Base-by-base conservation (phyloP, 1,140 invertebrate species). In the Onthophagus taurus region DNA sequence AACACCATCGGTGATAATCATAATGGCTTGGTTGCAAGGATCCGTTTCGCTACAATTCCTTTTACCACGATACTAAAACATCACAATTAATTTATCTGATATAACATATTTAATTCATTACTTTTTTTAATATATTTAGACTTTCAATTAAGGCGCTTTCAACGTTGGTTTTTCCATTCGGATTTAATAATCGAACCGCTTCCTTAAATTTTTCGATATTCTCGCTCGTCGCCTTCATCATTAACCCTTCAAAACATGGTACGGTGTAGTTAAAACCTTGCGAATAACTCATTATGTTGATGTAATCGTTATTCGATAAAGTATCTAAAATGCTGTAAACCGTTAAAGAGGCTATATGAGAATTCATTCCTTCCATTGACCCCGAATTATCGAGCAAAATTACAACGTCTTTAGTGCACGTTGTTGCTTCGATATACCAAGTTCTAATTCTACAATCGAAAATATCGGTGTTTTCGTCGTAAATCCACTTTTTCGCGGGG, bases 1-100 rank as follows among this genome's bases (percentile, higher is more conserved):
- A n/a, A 96, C 83, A 20, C 93, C 92, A 69, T 99, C 97, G 1
- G 96, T 98, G 31, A 99, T 81, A n/a, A 99, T 66, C 93, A 99
- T 97, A 31, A 99, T 95, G 6, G 92, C 81, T 68, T 98, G 93
- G 68, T 97, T 98, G 59, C 95, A 99, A 44, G 72, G 72, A 8
- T 70, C 66, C 2, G 61, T 55, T 38, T 66, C 70, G 38, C 69
- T 71, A 42, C 81, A 83, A 31, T 72, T 72, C 2, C 75, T 64
- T 9, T 53, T 62, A 4, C 69, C 59, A 34, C 78, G 66, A 45
- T 80, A 81, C 59, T 72, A 48, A n/a, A n/a, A n/a, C n/a, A n/a
- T n/a, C n/a, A n/a, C n/a, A n/a, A n/a, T 34, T 16, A 34, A 8
- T 31, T 7, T 33, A 31, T 42, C 14, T 12, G 11, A 3, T 26